Evolutionary conservation across 53 echinoderm and acorn worm genomes (phyloP).

Genomic region (Glandiceps talaboti): DNA sequence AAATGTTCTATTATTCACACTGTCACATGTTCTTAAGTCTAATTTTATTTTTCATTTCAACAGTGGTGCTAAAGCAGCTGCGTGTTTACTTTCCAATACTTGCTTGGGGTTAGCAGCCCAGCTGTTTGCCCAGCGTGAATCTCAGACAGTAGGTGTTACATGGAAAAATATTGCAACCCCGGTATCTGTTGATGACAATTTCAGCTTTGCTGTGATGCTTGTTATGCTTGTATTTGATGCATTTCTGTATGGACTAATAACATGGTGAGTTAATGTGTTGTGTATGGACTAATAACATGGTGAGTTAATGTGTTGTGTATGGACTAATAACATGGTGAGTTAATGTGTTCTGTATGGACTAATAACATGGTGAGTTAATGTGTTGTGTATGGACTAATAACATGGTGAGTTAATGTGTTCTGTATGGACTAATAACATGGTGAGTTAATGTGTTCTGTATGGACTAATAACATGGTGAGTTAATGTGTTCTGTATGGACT

Average conservation of each 20-base stretch:
- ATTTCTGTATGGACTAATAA: constrained; percentile 53
- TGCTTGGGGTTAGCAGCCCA: constrained; percentile 61
- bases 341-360: constrained; percentile 58
- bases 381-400: too few relatives aligned
- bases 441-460: too few relatives aligned
- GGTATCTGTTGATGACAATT: constrained; percentile 64
- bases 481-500: too few relatives aligned
- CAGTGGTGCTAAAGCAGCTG: constrained; percentile 51
- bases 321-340: constrained; percentile 72
- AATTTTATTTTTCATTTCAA: not conserved
- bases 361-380: constrained; percentile 74
- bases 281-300: constrained; percentile 75
- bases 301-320: constrained; percentile 66
- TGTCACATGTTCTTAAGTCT: too few relatives aligned
- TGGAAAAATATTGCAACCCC: constrained; percentile 45
- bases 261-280: constrained; percentile 75
- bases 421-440: too few relatives aligned
- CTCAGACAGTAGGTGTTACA: constrained; percentile 40
- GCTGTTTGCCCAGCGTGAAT: constrained; percentile 53
- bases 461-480: too few relatives aligned
- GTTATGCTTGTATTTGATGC: constrained; percentile 64
- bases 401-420: too few relatives aligned
- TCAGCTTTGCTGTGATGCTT: constrained; percentile 55
- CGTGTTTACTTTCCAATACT: constrained; percentile 67
- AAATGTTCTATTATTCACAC: too few relatives aligned